Evolutionary conservation across 2,113 vertebrate genomes (phyloP), one percentile per base, ranked within the genome.

Genomic region (Daboia siamensis): DNA sequence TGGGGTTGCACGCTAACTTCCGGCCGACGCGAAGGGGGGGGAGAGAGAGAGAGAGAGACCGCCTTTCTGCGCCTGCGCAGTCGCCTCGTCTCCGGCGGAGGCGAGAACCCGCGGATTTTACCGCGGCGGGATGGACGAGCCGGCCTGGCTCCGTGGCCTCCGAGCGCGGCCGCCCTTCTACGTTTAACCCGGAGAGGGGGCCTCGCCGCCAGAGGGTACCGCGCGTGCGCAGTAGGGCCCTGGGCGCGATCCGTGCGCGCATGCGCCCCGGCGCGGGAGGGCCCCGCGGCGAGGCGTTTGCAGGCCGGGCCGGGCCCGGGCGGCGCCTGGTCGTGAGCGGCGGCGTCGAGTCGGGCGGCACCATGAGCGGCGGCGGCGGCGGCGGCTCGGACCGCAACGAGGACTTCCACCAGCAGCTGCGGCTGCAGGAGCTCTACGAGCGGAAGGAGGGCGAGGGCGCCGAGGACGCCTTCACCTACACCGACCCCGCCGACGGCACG

Each of bases 391-490:
- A 96, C 90, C 95, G 91, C 24, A 99, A 99, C 94, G 98, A 98
- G 7, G 99, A 98, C 80, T 99, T 99, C 92, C 95, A 98, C 57
- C 98, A 98, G 95, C 99, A 99, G 98, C 98, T 99, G 93, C 98
- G 98, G 94, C 97, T 99, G 96, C 99, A 99, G 97, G 97, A 99
- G 94, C 98, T 98, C 88, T 98, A 98, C 20, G 97, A 96, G 5
- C 96, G 97, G 91, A 96, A 94, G 1, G 96, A 87, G 0, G 91
- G 88, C 5, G 95, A 94, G 5, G 95, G 95, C 8, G 96, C 91
- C 26, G 0, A 95, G 0, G 98, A 98, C 93, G 95, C 98, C 0
- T 95, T 95, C 92, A 98, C 98, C 3, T 98, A 97, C 51, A 97
- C 97, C 4, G 98, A 99, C 94, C 98, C 98, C 6, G 96, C 97